Base-by-base conservation (phyloP, 2,113 vertebrate genomes). In the Chaetorhynchus papuensis region DNA sequence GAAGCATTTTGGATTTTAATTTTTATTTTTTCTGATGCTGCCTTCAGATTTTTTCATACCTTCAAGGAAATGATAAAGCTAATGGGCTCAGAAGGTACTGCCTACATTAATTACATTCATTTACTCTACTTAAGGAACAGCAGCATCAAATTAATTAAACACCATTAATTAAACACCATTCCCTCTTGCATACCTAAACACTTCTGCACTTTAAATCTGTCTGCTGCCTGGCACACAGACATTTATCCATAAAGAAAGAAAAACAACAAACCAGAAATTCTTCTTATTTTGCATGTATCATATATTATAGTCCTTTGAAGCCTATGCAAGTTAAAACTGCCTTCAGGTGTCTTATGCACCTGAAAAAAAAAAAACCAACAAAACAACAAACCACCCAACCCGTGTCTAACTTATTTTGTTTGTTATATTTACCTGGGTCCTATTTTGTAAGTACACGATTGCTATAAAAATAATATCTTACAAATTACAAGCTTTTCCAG, bases 91-190 rank as follows among this genome's bases (percentile, higher is more conserved):
- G 77, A 88, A 95, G 30, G 52, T 33, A 80, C 39, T 86, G 49
- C 31, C 31, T 60, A 66, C 26, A 70, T 85, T 56, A 5, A 87
- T 85, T 91, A 66, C 26, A 77, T 91, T 68, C 2, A 87, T 87
- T 89, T 79, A 91, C 24, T 52, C 56, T 90, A 66, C 66, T 92
- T 77, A 82, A 82, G 85, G 33, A 71, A 78, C 37, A 91, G 69
- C 18, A 72, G 8, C n/a, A 94, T 61, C 50, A 91, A 91, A 93
- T 87, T 95, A 94, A 93, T 95, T 95, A 94, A 92, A 59, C 28
- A 63, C 1, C 33, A 63, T 53, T 86, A 90, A 93, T 71, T 94
- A 80, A 93, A 77, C 27, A 74, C 15, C 37, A 82, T 84, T 91
- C 76, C 27, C 39, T 75, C 27, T 7, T 89, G 93, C 93, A 89